These are phyloP conservation scores for Pempheris klunzingeri DNA, from an alignment of 2,797 vertebrate species.

Conservation along the genomic window DNA sequence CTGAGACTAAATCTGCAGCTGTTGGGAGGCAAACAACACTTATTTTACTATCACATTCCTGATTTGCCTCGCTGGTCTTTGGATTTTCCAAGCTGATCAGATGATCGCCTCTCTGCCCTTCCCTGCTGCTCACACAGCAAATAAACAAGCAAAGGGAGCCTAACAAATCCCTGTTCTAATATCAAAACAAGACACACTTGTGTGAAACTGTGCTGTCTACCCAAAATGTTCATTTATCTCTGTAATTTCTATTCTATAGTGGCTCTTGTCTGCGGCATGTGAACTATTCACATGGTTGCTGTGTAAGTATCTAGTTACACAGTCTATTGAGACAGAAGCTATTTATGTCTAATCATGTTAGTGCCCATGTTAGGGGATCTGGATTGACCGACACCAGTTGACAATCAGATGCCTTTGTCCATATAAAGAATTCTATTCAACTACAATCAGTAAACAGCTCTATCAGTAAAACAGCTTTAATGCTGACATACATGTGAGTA, in stretches of 20 bases:
- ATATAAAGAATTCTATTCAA: conserved; percentile 70
- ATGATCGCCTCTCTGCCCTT: conserved; percentile 18
- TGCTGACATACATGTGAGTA: not conserved
- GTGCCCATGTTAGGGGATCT: conserved; percentile 84
- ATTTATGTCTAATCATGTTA: conserved; percentile 85
- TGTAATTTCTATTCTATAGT: conserved; percentile 37
- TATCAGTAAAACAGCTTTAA: conserved; percentile 54
- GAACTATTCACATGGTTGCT: conserved; percentile 63
- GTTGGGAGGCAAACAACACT: conserved; percentile 10
- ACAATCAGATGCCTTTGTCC: conserved; percentile 78
- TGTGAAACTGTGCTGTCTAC: not conserved
- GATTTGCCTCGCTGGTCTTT: conserved; percentile 17
- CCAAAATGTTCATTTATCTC: conserved; percentile 19
- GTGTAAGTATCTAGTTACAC: conserved; percentile 75
- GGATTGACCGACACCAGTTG: conserved; percentile 77
- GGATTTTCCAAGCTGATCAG: conserved; percentile 29
- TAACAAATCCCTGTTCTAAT: conserved; percentile 1
- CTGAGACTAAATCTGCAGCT: not conserved
- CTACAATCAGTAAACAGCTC: conserved; percentile 53
- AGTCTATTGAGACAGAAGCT: conserved; percentile 76
- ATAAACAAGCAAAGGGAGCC: conserved; percentile 13
- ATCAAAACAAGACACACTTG: conserved; percentile 6
- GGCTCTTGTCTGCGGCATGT: conserved; percentile 60
- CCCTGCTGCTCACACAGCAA: conserved; percentile 13
- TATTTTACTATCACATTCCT: not conserved